These are phyloP conservation scores for Ephydatia muelleri DNA, from an alignment of 37 sponge, comb jelly and placozoan species.

Conservation along the genomic window DNA sequence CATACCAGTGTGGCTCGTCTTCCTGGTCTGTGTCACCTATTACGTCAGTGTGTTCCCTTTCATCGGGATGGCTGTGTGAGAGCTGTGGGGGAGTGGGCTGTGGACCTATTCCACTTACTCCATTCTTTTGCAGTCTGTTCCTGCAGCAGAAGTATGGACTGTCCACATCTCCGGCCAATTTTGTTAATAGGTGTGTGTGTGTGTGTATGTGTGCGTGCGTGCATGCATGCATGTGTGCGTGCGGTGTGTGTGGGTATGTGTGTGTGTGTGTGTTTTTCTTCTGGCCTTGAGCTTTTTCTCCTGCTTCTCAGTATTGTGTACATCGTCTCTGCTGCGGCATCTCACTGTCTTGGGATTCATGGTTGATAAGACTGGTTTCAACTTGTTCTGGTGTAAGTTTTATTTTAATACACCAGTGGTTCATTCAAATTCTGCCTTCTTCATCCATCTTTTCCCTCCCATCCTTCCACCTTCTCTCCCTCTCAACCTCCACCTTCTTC, in stretches of 20 bases:
- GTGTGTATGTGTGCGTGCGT: conserved; percentile 19
- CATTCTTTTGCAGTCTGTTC: conserved; percentile 60
- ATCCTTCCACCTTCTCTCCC: background rate
- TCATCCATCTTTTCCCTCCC: background rate
- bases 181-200: conserved; percentile 67
- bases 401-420: background rate
- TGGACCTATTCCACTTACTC: background rate
- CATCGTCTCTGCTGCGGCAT: conserved; percentile 81
- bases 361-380: conserved; percentile 87
- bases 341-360: conserved; percentile 85
- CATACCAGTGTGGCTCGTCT: conserved; percentile 86
- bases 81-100: background rate
- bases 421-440: background rate
- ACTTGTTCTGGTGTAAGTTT: conserved; percentile 87
- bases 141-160: conserved; percentile 80
- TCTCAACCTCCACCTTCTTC: background rate
- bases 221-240: background rate
- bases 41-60: conserved; percentile 97
- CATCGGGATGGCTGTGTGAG: conserved; percentile 90
- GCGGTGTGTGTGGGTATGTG: background rate
- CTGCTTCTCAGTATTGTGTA: conserved; percentile 75
- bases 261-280: no score
- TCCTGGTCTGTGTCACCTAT: conserved; percentile 93
- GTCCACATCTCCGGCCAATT: conserved; percentile 31
- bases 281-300: background rate